Evolutionary conservation across 1,140 invertebrate genomes (phyloP).

Genomic region (Trinorchestia longiramus): DNA sequence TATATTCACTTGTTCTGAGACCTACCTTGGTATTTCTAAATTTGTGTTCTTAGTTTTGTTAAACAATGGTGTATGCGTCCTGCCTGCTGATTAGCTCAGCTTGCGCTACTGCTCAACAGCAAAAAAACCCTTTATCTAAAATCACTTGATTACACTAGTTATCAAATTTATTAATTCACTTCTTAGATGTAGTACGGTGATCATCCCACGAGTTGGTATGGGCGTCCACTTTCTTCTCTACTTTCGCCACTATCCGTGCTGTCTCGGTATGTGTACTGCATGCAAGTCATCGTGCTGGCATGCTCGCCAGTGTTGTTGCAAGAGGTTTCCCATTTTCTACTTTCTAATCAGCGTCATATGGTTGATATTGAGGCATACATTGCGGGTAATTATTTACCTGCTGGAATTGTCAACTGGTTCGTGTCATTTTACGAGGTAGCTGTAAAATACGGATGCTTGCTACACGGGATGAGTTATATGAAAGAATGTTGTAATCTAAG

Average conservation of each 20-base stretch:
- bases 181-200: background rate
- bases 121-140: background rate
- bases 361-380: background rate
- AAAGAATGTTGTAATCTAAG: background rate
- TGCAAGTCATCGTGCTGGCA: background rate
- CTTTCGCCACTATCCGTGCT: background rate
- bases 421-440: background rate
- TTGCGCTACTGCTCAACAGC: background rate
- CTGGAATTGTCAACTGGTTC: background rate
- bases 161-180: background rate
- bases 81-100: background rate
- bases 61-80: background rate
- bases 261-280: background rate
- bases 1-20: no score
- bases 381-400: background rate
- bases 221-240: background rate
- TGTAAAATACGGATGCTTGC: background rate
- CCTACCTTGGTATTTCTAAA: no score
- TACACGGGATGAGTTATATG: background rate
- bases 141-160: background rate
- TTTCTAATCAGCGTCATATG: constrained; percentile 8
- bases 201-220: background rate
- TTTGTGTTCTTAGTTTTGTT: background rate
- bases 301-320: background rate
- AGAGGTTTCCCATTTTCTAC: background rate